phyloP scores from a whole-genome alignment of 35 echinoderm and acorn worm species.

The Anneissia japonica region DNA sequence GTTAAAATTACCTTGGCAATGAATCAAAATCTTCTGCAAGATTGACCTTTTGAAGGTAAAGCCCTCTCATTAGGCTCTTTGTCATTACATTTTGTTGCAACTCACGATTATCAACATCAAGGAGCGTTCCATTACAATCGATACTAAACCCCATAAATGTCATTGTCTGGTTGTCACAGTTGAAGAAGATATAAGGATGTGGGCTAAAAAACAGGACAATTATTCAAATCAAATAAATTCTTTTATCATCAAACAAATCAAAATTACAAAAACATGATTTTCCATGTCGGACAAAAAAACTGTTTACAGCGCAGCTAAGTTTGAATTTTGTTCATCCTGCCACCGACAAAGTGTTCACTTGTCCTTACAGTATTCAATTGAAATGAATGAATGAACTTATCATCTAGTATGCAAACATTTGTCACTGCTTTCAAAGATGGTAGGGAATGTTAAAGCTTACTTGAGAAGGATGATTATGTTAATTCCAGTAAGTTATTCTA shows the following conservation, averaged over 20 bases:
- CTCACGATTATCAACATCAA: background rate
- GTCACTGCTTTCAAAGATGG: no score
- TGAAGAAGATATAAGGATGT: conserved; percentile 38
- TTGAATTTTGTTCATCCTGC: no score
- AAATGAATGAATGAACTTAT: no score
- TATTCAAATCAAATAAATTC: background rate
- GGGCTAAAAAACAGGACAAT: conserved; percentile 1
- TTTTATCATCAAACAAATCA: background rate
- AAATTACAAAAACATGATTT: no score
- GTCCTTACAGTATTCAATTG: no score
- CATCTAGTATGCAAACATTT: no score
- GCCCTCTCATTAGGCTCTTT: background rate
- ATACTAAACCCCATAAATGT: conserved; percentile 17
- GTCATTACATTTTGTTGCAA: conserved; percentile 15
- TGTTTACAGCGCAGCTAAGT: no score
- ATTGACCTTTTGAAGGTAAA: background rate
- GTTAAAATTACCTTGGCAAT: conserved; percentile 2
- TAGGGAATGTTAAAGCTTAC: no score
- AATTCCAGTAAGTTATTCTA: no score
- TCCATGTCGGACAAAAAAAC: no score
- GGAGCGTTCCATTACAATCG: background rate
- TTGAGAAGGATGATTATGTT: no score
- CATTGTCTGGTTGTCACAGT: background rate
- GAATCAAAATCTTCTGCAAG: conserved; percentile 19
- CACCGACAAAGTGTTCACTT: no score